A percentile compares a stretch with the other conserved stretches of the same genome.
Evolutionary conservation across 2,113 vertebrate genomes (phyloP).

Genomic region (Psilopogon haemacephalus): DNA sequence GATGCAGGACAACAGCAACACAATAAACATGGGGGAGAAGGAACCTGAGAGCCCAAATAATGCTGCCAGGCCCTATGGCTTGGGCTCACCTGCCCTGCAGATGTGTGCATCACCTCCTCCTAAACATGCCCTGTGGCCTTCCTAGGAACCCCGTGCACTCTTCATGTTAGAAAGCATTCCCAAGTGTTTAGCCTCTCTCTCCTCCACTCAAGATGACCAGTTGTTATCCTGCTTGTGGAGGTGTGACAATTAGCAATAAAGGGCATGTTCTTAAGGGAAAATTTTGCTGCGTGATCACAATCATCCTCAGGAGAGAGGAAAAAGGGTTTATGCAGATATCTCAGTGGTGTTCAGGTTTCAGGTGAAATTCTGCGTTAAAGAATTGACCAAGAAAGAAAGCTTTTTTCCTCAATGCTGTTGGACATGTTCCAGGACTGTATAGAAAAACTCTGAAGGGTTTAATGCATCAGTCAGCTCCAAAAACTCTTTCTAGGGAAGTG

Average conservation of each 20-base stretch:
- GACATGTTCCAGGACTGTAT: not conserved
- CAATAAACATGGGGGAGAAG: not conserved
- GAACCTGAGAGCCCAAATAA: not conserved
- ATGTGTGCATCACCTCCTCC: not conserved
- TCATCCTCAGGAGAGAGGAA: not conserved
- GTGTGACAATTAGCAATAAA: not conserved
- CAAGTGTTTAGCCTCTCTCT: not conserved
- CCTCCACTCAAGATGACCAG: not conserved
- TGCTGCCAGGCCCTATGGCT: not conserved
- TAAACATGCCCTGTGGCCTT: not conserved
- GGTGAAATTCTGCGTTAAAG: conserved; percentile 19
- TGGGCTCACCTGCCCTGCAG: not conserved
- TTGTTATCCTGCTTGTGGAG: not conserved
- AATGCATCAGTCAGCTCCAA: conserved; percentile 23
- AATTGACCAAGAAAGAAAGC: not conserved
- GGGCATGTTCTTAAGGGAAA: not conserved
- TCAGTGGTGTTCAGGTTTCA: not conserved
- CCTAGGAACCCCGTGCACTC: not conserved
- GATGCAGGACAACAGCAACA: not conserved
- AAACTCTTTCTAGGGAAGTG: conserved; percentile 21
- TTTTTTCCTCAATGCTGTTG: conserved; percentile 5
- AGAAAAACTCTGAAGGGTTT: conserved; percentile 15
- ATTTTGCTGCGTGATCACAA: not conserved
- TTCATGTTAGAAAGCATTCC: not conserved
- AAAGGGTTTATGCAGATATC: not conserved